Evolutionary conservation across 2,888 invertebrate genomes (phyloP).

Genomic region (Nomada fucata): DNA sequence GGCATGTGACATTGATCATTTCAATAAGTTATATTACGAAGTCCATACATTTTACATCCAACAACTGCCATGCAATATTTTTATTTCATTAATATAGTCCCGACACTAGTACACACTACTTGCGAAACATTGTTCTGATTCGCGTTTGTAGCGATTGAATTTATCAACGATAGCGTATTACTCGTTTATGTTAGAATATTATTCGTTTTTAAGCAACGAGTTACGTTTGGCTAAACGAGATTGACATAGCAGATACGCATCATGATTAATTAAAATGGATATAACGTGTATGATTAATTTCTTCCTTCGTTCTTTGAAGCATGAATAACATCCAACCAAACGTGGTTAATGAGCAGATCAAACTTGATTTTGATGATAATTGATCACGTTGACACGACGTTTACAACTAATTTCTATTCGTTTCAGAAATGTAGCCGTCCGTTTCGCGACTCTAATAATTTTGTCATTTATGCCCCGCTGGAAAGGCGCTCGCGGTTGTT

Average conservation of each 20-base stretch:
- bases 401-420: not conserved
- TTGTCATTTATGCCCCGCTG: not conserved
- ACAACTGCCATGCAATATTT: no score
- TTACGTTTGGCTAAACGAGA: no score
- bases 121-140: no score
- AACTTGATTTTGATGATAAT: constrained; percentile 19
- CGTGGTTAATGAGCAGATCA: constrained; percentile 10
- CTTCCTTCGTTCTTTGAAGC: not conserved
- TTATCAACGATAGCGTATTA: no score
- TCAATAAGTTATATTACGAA: no score
- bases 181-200: not conserved
- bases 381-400: not conserved
- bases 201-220: not conserved
- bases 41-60: no score
- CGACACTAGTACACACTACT: no score
- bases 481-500: not conserved
- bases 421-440: not conserved
- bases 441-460: not conserved
- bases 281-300: not conserved
- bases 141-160: no score
- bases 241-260: no score
- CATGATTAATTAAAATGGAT: no score
- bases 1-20: no score
- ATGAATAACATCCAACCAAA: constrained; percentile 8
- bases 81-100: no score